Evolutionary conservation across 53 echinoderm and acorn worm genomes (phyloP), one percentile per base, ranked within the genome.

Genomic region (Arbacia lixula): DNA sequence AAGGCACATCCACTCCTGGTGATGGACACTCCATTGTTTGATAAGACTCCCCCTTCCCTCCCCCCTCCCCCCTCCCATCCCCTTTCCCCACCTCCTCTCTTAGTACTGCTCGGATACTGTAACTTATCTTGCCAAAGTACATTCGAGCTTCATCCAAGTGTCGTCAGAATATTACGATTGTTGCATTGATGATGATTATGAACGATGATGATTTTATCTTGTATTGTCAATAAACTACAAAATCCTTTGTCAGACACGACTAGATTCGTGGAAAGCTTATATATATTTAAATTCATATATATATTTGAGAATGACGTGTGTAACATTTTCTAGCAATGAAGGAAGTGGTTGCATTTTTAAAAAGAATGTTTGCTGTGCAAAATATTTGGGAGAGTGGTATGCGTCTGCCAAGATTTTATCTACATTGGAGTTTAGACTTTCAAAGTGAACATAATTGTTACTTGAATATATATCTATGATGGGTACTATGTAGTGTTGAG

Each of bases 111-210:
- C 58, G 22, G 56, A 77, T 17, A 57, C 19, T 27, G 77, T 58
- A 56, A 41, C 41, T 77, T 57, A 77, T 77, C 77, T 77, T 77
- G 77, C 77, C 77, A 77, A 77, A 77, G 77, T 58, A 53, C 53
- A 71, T 75, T 8, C 34, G 60, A 21, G 57, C 58, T 77, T 39
- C 40, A 56, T 58, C 60, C 57, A 57, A 38, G 77, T 57, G 21
- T 77, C 58, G n/a, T n/a, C n/a, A n/a, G n/a, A 56, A 56, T 53
- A 57, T 21, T 58, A 56, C 36, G 12, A 35, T 32, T 77, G 26
- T 37, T 50, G 52, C 34, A 49, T 74, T 52, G 31, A 50, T 17
- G 12, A 77, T 77, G 58, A 35, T 77, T 37, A 53, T 52, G 29
- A 31, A 75, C 19, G 34, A 60, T 21, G 36, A 60, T 77, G 26